These are phyloP conservation scores for Bacillus rossius DNA, from an alignment of 1,140 invertebrate genomes.

Conservation along the genomic window DNA sequence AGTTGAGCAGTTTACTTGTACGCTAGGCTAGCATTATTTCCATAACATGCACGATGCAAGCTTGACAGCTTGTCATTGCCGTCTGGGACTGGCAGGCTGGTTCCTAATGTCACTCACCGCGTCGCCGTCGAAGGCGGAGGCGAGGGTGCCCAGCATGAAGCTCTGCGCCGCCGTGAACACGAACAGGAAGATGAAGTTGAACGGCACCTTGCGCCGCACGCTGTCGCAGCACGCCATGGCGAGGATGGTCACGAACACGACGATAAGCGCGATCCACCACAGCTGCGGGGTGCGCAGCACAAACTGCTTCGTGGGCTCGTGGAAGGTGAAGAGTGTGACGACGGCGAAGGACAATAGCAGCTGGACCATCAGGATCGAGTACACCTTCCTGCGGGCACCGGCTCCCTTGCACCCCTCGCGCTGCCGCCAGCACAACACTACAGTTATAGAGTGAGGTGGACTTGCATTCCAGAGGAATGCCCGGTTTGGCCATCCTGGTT, in stretches of 20 bases:
- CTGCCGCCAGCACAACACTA: too few relatives aligned
- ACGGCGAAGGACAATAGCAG: conserved; percentile 71
- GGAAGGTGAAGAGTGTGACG: conserved; percentile 69
- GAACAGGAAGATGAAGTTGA: conserved; percentile 83
- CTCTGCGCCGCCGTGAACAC: conserved; percentile 78
- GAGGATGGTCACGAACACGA: conserved; percentile 71
- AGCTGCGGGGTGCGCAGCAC: conserved; percentile 44
- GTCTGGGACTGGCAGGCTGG: too few relatives aligned
- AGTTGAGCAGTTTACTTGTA: too few relatives aligned
- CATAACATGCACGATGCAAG: too few relatives aligned
- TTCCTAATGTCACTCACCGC: too few relatives aligned
- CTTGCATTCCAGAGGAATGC: too few relatives aligned
- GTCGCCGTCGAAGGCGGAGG: conserved; percentile 50
- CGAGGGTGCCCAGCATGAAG: conserved; percentile 63
- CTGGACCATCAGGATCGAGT: conserved; percentile 76
- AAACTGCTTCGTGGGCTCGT: conserved; percentile 55
- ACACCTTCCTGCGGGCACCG: conserved; percentile 61
- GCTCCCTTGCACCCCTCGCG: too few relatives aligned
- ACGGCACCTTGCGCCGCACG: conserved; percentile 75
- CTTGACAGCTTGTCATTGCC: too few relatives aligned
- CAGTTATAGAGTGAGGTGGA: too few relatives aligned
- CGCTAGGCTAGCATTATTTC: too few relatives aligned
- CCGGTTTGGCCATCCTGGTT: too few relatives aligned
- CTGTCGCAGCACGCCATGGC: conserved; percentile 80
- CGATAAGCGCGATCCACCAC: conserved; percentile 59